Evolutionary conservation across 2,113 vertebrate species (phyloP).

Genomic region (Poeciliopsis occidentalis): DNA sequence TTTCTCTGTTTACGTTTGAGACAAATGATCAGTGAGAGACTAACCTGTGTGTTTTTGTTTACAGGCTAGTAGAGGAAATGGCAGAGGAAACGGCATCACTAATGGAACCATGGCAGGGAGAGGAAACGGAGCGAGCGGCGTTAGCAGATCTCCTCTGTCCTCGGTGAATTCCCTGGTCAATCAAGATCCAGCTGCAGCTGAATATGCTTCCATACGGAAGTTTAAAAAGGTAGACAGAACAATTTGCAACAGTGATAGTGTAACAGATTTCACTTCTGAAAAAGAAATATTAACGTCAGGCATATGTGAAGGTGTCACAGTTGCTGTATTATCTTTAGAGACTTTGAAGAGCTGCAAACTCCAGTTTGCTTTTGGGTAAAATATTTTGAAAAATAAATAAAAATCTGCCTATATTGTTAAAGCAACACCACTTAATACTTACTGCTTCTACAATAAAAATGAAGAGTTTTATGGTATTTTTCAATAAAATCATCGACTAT

Average conservation of each 20-base stretch:
- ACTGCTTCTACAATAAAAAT: neutral
- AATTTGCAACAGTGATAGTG: neutral
- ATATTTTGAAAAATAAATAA: neutral
- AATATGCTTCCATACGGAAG: slow-evolving; percentile 80
- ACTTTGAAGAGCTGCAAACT: neutral
- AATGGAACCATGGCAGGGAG: slow-evolving; percentile 47
- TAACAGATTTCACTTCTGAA: neutral
- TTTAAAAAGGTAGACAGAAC: slow-evolving; percentile 68
- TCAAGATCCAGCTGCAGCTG: slow-evolving; percentile 65
- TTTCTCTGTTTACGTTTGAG: neutral
- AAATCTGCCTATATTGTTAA: too few relatives aligned
- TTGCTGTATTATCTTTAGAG: neutral
- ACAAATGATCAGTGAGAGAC: neutral
- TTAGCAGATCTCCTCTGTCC: slow-evolving; percentile 59
- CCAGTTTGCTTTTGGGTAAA: neutral
- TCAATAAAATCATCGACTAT: slow-evolving; percentile 3
- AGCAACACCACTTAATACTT: neutral
- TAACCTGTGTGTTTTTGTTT: slow-evolving; percentile 2
- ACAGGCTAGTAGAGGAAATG: slow-evolving; percentile 66
- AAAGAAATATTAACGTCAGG: neutral
- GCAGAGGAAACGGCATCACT: slow-evolving; percentile 51
- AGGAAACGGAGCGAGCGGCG: slow-evolving; percentile 49
- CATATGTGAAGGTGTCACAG: neutral
- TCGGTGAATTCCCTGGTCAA: slow-evolving; percentile 61
- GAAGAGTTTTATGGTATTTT: neutral